Base-by-base conservation (phyloP, 2,113 vertebrate genomes). In the Poeciliopsis turrubarensis region DNA sequence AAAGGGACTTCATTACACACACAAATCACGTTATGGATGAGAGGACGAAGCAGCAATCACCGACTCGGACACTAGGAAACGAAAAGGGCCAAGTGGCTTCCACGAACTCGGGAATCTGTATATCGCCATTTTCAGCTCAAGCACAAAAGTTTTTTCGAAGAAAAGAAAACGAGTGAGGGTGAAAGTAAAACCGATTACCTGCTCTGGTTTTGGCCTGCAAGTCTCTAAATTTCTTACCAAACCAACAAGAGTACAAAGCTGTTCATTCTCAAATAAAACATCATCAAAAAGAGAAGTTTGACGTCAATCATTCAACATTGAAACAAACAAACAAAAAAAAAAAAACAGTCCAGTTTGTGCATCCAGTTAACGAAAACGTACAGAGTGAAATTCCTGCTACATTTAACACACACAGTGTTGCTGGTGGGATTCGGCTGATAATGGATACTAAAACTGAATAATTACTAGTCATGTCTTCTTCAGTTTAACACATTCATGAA, bases 1-100 rank as follows among this genome's bases (percentile, higher is more conserved):
- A 87, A 70, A 85, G 62, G 65, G 75, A 79, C 57, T 84, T 77
- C 71, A 76, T 74, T 69, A 91, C 86, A 79, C 39, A 37, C 34
- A 86, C 84, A 81, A 73, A 39, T 75, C 66, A 82, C 70, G 66
- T 60, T 30, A 83, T 83, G 82, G 68, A 72, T 70, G 73, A 75
- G 68, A 14, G 25, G 81, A 77, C 26, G 41, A 60, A 31, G 79
- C 75, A 64, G 78, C 60, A 1, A 63, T 15, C 25, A 27, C 73
- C 19, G 75, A 79, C 44, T 80, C 75, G 54, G 54, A 14, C 7
- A 26, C 32, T 25, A 5, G 34, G 65, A 39, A 11, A 11, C 1
- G 4, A 6, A 13, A 37, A 66, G 25, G 25, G 25, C 47, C 6
- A 51, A 51, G 47, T 25, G 22, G 22, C 51, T 57, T 54, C 22